Conservation (phyloP, 1,140 invertebrate genomes). For the Elymnias hypermnestra region DNA sequence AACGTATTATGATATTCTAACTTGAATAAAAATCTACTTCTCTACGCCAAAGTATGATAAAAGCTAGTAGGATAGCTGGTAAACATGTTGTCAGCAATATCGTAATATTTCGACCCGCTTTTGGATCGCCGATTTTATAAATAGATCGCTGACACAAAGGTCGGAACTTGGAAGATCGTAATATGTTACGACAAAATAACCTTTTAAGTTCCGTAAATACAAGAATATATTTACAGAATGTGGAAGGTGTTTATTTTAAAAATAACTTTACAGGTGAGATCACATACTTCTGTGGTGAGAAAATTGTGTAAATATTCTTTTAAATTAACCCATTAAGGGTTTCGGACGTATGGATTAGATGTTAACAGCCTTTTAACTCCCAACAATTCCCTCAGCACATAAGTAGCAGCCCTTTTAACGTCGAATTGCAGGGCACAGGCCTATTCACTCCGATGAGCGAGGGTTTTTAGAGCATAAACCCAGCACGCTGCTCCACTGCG, state of each 20-base stretch:
- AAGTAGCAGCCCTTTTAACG: no score
- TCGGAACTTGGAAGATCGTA: background rate
- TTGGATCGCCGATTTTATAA: conserved; percentile 2
- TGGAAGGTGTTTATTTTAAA: background rate
- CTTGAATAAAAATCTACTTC: background rate
- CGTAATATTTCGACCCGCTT: background rate
- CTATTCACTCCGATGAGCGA: no score
- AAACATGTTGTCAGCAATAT: conserved; percentile 3
- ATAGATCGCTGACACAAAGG: conserved; percentile 3
- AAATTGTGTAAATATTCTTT: no score
- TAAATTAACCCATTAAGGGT: no score
- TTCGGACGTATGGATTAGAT: no score
- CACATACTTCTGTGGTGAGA: no score
- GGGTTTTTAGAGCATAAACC: no score
- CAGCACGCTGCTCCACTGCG: no score
- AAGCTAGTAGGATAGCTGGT: background rate
- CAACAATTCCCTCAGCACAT: no score
- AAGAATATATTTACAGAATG: background rate
- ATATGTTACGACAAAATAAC: background rate
- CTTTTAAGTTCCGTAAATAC: background rate
- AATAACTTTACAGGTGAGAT: no score
- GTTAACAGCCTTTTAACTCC: no score
- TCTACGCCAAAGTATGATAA: background rate
- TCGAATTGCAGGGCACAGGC: no score
- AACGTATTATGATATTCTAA: background rate